Conservation (phyloP, 2,797 vertebrate species). For the Setipinna tenuifilis region DNA sequence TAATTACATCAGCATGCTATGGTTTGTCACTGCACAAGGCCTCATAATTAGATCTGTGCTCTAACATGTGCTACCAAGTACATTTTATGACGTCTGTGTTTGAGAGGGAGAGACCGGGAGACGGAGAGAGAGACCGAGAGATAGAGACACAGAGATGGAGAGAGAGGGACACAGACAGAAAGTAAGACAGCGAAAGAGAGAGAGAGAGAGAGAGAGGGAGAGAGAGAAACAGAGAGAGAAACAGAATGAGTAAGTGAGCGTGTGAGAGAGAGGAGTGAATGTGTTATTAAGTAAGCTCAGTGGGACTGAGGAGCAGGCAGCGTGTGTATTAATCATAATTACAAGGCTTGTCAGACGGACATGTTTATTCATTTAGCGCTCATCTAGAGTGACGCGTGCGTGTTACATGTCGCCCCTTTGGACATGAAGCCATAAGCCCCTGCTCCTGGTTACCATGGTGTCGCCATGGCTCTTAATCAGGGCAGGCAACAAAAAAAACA, state of each 20-base stretch:
- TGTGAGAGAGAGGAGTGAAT: neutral
- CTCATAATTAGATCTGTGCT: conserved; percentile 19
- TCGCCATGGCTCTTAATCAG: neutral
- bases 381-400: neutral
- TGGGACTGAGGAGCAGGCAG: neutral
- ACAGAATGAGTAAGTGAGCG: neutral
- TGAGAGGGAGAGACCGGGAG: neutral
- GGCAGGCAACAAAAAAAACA: neutral
- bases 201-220: no score
- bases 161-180: no score
- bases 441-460: neutral
- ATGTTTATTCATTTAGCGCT: neutral
- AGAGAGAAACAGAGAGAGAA: no score
- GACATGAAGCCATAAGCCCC: neutral
- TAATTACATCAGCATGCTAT: neutral
- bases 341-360: neutral
- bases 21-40: neutral
- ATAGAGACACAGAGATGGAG: no score
- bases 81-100: neutral
- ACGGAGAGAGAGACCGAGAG: no score
- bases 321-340: neutral
- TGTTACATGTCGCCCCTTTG: neutral
- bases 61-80: neutral
- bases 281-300: neutral
- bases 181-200: neutral